Evolutionary conservation across 2,888 invertebrate genomes (phyloP), one percentile per base, ranked within the genome.

Genomic region (Aethes cnicana): DNA sequence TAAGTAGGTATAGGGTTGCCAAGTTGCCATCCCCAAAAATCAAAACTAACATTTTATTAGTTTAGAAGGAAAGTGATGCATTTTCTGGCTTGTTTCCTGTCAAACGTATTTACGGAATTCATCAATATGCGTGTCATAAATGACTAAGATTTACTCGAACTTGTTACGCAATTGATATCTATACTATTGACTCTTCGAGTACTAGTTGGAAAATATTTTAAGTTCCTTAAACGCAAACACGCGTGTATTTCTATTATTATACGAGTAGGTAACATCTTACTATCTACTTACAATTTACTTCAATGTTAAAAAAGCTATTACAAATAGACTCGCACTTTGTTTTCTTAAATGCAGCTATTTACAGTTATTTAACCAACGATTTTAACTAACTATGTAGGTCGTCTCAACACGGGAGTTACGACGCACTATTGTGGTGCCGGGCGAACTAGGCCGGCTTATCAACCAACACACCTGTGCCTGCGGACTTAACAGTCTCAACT

Each of bases 21-120:
- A n/a, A n/a, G n/a, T n/a, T n/a, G n/a, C n/a, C n/a, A n/a, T n/a
- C n/a, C n/a, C n/a, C n/a, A n/a, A n/a, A n/a, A n/a, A n/a, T n/a
- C n/a, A n/a, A n/a, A n/a, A n/a, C n/a, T n/a, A n/a, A n/a, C n/a
- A n/a, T n/a, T n/a, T n/a, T n/a, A n/a, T n/a, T n/a, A n/a, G n/a
- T n/a, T n/a, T n/a, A n/a, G n/a, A n/a, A n/a, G n/a, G n/a, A n/a
- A n/a, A n/a, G n/a, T n/a, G n/a, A n/a, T n/a, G n/a, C n/a, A n/a
- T n/a, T n/a, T n/a, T n/a, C n/a, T n/a, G n/a, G n/a, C n/a, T n/a
- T n/a, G n/a, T n/a, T n/a, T n/a, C n/a, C n/a, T n/a, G n/a, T n/a
- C 54, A 48, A 46, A 56, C 58, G 55, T 55, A 57, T 53, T 46
- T 60, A 3, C 17, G 30, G 36, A 46, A 46, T 46, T 35, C 36